Conservation (phyloP, 53 echinoderm and acorn worm species). For the Luidia sarsii region DNA sequence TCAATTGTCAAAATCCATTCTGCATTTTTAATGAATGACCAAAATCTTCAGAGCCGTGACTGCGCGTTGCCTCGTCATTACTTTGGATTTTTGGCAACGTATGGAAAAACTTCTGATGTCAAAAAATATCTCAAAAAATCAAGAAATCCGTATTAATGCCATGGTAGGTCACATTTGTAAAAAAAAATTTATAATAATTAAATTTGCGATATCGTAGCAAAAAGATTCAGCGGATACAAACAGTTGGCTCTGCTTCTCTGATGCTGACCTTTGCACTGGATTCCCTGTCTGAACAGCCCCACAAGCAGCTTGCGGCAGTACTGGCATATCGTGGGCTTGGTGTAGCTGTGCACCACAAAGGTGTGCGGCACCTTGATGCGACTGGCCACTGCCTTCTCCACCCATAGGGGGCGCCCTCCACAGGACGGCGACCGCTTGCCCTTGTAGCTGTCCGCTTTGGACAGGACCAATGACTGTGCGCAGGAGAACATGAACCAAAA, state of each 20-base stretch:
- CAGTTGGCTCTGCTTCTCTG: not conserved
- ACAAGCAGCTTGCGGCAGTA: conserved; percentile 91
- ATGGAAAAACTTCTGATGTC: too few species aligned
- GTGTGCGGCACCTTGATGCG: conserved; percentile 99
- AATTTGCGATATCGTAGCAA: not conserved
- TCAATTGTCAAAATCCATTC: too few species aligned
- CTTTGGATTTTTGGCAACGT: too few species aligned
- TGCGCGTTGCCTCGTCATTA: too few species aligned
- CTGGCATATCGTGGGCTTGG: conserved; percentile 99
- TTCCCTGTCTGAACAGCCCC: conserved; percentile 95
- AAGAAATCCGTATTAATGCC: not conserved
- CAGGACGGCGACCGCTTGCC: conserved; percentile 93
- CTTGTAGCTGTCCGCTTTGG: conserved; percentile 78
- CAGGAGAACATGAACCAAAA: too few species aligned
- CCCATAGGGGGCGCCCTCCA: conserved; percentile 97
- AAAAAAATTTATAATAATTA: not conserved
- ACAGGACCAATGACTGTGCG: conserved; percentile 54
- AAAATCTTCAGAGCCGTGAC: too few species aligned
- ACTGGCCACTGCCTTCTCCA: conserved; percentile 93
- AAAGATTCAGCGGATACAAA: not conserved
- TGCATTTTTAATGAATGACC: too few species aligned
- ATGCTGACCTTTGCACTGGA: conserved; percentile 92
- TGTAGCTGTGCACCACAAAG: conserved; percentile 98
- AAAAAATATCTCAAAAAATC: too few species aligned
- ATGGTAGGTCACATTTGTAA: not conserved